Evolutionary conservation across 2,888 invertebrate genomes (phyloP).

Genomic region (Euclidia mi): DNA sequence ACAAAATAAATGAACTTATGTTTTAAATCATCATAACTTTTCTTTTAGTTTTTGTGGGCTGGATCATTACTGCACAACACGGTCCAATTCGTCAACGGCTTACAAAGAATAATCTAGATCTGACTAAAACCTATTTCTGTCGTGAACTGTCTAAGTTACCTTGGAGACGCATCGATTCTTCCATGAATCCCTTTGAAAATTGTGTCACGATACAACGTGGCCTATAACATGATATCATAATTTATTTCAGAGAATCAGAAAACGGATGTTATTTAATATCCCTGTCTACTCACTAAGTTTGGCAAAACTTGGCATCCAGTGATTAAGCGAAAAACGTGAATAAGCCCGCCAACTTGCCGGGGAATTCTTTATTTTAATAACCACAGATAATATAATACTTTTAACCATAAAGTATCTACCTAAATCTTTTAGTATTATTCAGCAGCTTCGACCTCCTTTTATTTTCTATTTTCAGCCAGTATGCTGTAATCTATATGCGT

Average conservation of each 20-base stretch:
- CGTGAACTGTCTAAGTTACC: background rate
- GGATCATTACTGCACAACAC: too few species aligned
- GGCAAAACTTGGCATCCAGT: conserved; percentile 8
- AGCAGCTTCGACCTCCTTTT: conserved; percentile 12
- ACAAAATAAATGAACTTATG: too few species aligned
- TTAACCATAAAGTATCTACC: background rate
- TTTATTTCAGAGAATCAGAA: background rate
- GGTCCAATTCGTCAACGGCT: too few species aligned
- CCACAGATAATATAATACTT: background rate
- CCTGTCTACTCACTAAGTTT: background rate
- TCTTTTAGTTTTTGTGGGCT: too few species aligned
- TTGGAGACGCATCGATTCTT: background rate
- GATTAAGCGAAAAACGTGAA: background rate
- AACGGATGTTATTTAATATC: background rate
- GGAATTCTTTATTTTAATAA: background rate
- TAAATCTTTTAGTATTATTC: conserved; percentile 7
- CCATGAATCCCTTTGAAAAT: background rate
- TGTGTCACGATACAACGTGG: background rate
- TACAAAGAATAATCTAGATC: too few species aligned
- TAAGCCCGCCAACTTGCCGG: background rate
- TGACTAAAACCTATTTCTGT: background rate
- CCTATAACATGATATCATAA: background rate
- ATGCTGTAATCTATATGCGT: conserved; percentile 26
- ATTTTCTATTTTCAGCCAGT: conserved; percentile 39
- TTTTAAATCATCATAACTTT: too few species aligned